Percentiles rank a stretch among this genome's conserved stretches.
phyloP scores from a whole-genome alignment of 2,888 invertebrate genomes.

The Hoplodrina blanda region DNA sequence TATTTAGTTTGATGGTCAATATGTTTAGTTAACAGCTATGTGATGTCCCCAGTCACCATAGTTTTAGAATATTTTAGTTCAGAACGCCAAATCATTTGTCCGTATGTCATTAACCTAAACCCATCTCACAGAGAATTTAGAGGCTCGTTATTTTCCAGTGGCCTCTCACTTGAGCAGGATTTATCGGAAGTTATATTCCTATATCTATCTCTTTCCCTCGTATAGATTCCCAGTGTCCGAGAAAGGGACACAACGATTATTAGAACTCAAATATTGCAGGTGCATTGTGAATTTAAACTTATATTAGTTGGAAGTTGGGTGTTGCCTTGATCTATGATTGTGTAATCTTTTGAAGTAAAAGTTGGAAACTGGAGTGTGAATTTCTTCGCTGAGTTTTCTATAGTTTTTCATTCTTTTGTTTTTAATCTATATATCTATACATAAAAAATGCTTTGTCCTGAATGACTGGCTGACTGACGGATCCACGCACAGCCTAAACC shows the following conservation, averaged over 20 bases:
- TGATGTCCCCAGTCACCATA: too few species aligned
- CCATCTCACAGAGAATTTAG: constrained; percentile 62
- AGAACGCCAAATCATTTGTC: constrained; percentile 18
- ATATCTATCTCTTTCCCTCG: constrained; percentile 25
- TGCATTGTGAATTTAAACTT: constrained; percentile 50
- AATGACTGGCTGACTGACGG: too few species aligned
- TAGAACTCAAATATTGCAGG: constrained; percentile 38
- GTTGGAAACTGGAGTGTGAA: neutral
- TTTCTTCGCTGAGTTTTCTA: neutral
- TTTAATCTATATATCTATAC: too few species aligned
- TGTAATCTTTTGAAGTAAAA: constrained; percentile 3
- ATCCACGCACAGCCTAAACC: too few species aligned
- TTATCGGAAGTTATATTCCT: constrained; percentile 51
- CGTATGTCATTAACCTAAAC: constrained; percentile 50
- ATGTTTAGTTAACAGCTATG: too few species aligned
- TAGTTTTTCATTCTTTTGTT: neutral
- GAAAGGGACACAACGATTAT: constrained; percentile 39
- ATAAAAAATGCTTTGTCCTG: too few species aligned
- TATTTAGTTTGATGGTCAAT: too few species aligned
- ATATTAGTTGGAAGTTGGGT: constrained; percentile 36
- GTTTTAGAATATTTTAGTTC: neutral
- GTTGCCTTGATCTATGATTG: constrained; percentile 22
- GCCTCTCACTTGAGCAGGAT: constrained; percentile 58
- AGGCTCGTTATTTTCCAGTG: constrained; percentile 65
- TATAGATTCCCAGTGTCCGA: neutral